A percentile compares a stretch with the other conserved stretches of the same genome.
Evolutionary conservation across 2,113 vertebrate species (phyloP).

Genomic region (Triplophysa dalaica): DNA sequence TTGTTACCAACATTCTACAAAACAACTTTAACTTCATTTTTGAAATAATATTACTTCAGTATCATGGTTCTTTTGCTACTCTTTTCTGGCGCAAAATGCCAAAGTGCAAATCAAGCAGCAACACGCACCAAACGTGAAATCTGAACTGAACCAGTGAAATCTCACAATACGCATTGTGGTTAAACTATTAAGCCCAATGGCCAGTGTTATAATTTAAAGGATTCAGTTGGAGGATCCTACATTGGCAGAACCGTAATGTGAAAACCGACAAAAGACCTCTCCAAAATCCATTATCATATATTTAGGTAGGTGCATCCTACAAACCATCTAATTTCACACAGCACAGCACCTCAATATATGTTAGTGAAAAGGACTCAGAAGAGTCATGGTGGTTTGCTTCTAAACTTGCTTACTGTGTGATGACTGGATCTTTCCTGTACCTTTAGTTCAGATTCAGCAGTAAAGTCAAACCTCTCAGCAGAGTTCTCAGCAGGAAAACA

Average conservation of each 20-base stretch:
- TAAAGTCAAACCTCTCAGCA: constrained; percentile 12
- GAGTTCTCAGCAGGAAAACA: constrained; percentile 6
- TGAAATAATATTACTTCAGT: too few relatives aligned
- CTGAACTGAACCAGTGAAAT: not conserved
- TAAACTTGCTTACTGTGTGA: constrained; percentile 15
- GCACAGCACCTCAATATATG: not conserved
- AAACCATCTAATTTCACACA: not conserved
- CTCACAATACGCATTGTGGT: too few relatives aligned
- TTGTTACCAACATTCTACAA: too few relatives aligned
- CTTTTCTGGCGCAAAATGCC: too few relatives aligned
- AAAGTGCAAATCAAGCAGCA: not conserved
- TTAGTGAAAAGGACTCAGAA: not conserved
- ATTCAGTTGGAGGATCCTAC: not conserved
- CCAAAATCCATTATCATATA: not conserved
- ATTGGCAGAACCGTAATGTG: not conserved
- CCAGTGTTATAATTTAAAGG: not conserved
- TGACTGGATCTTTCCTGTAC: constrained; percentile 20
- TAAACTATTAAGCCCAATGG: too few relatives aligned
- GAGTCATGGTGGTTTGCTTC: not conserved
- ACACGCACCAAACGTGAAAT: not conserved
- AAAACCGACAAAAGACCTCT: not conserved
- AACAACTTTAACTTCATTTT: too few relatives aligned
- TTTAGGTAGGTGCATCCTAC: not conserved
- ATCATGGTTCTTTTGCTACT: too few relatives aligned
- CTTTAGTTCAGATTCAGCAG: constrained; percentile 15